Evolutionary conservation across 1,140 invertebrate genomes (phyloP), one percentile per base, ranked within the genome.

Genomic region (Teleogryllus occipitalis): DNA sequence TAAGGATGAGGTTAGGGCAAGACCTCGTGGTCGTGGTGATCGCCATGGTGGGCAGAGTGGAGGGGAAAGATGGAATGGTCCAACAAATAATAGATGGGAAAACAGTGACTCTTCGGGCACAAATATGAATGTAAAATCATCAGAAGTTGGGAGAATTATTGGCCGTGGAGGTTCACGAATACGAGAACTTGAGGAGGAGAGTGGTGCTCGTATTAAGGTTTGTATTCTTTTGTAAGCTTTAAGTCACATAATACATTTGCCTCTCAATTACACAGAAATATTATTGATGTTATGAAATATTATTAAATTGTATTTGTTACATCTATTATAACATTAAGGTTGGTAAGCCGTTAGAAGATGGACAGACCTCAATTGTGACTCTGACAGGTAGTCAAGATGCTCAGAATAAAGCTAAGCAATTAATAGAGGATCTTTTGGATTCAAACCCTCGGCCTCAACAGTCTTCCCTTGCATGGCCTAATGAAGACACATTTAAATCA

Each of bases 141-240:
- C 48, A 7, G 84, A 85, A 81, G 82, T 89, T 72, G 88, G 88
- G 8, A 86, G 82, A 82, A 80, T 89, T 10, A 88, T 89, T 77
- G 94, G 94, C 0, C 91, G 88, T 86, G 91, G 92, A 65, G 94
- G 94, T 3, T 88, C 86, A 4, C 94, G 93, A 85, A 95, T 95
- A n/a, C 88, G 88, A 82, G 92, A 94, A 82, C 83, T 96, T 0
- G 87, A 94, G 85, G 87, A 88, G n/a, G 84, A 88, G 74, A 91
- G 88, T 83, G 88, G 88, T 7, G 88, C 90, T 46, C 86, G 82
- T 78, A 91, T 92, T 76, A 87, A 87, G 76, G 87, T 91, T 82
- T 82, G 81, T 81, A 8, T 76, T 27, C 75, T 14, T 76, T 76
- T 76, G 39, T 76, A 76, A 7, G 2, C 12, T 75, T 7, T 21